These are phyloP conservation scores for Lucilia cuprina DNA, from an alignment of 1,140 invertebrate species.

Conservation along the genomic window DNA sequence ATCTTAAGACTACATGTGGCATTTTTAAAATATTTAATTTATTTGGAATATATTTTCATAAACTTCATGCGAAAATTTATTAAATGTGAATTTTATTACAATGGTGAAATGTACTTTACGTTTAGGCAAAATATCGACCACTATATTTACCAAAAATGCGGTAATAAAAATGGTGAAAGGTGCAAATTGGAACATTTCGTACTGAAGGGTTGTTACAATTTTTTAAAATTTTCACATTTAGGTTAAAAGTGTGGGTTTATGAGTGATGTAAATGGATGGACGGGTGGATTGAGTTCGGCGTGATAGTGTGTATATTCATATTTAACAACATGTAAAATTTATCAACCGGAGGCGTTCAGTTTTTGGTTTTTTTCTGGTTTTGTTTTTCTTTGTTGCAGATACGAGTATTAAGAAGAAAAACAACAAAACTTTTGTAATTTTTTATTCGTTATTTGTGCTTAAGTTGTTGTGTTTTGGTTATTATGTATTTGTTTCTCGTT, in stretches of 20 bases:
- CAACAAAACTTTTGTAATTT: constrained; percentile 8
- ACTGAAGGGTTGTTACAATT: neutral
- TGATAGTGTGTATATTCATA: neutral
- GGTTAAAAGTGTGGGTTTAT: neutral
- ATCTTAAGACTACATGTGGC: too few relatives aligned
- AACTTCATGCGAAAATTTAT: too few relatives aligned
- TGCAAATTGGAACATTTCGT: too few relatives aligned
- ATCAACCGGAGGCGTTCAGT: constrained; percentile 8
- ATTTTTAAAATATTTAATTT: too few relatives aligned
- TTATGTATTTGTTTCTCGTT: neutral
- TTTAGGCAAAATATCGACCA: too few relatives aligned
- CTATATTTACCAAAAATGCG: too few relatives aligned
- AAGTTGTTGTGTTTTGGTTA: neutral
- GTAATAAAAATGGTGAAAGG: neutral
- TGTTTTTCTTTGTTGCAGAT: neutral
- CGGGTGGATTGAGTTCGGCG: too few relatives aligned
- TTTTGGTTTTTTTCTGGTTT: neutral
- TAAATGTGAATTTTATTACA: too few relatives aligned
- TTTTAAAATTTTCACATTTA: neutral
- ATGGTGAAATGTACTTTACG: too few relatives aligned
- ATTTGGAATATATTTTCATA: too few relatives aligned
- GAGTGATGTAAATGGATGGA: too few relatives aligned
- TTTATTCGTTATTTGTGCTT: neutral
- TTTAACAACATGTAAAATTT: neutral
- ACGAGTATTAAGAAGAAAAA: neutral